Evolutionary conservation across 2,113 vertebrate species (phyloP).

Genomic region (Larimichthys crocea): DNA sequence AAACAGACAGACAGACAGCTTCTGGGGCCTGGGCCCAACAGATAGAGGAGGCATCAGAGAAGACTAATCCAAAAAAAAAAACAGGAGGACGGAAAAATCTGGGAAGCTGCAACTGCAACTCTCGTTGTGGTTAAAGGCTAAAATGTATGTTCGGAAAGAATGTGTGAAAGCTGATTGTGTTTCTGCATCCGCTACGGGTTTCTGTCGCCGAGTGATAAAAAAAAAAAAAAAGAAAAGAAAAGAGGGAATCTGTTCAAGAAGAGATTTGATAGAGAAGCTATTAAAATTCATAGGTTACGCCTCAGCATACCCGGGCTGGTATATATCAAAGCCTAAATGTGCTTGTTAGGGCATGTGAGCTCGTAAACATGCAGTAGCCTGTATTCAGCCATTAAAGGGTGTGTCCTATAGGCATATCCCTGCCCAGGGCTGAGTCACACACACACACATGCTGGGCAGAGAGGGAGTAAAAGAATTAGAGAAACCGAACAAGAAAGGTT

Average conservation of each 20-base stretch:
- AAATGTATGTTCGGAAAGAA: conserved; percentile 23
- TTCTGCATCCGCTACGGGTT: conserved; percentile 17
- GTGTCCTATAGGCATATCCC: conserved; percentile 43
- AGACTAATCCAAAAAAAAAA: conserved; percentile 35
- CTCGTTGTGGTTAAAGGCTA: conserved; percentile 6
- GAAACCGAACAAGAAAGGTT: not conserved
- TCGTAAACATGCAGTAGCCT: conserved; percentile 62
- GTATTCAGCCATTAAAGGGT: conserved; percentile 53
- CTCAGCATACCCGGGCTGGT: not conserved
- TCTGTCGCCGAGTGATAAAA: conserved; percentile 20
- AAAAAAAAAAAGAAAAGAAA: not conserved
- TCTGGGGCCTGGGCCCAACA: conserved; percentile 42
- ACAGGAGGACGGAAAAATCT: conserved; percentile 37
- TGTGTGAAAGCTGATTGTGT: conserved; percentile 16
- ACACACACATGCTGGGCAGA: not conserved
- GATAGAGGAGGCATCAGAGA: conserved; percentile 55
- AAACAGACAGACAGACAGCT: conserved; percentile 55
- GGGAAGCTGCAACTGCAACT: conserved; percentile 23
- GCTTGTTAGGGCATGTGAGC: conserved; percentile 60
- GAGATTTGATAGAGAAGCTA: not conserved
- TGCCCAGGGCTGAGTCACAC: conserved; percentile 36
- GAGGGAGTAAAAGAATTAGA: not conserved
- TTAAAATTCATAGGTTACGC: conserved; percentile 27
- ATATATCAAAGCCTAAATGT: conserved; percentile 33
- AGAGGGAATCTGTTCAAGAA: not conserved